These are phyloP conservation scores for Choloepus hoffmanni DNA, from an alignment of 2,113 vertebrate species.

Conservation along the genomic window DNA sequence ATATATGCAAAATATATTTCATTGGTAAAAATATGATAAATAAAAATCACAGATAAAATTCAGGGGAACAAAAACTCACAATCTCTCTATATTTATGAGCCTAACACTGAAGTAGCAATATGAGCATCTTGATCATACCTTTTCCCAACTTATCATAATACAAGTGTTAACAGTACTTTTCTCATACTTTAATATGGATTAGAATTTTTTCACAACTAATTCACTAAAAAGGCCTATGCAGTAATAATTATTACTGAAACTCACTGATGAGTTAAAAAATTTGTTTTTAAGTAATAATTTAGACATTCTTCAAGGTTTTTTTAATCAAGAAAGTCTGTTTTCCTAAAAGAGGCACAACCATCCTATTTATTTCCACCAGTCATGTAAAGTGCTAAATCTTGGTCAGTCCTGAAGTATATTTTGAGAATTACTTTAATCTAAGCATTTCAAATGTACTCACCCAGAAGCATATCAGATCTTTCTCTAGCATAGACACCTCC, in stretches of 20 bases:
- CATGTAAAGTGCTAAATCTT: not conserved
- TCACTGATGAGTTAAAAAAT: not conserved
- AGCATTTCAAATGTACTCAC: slow-evolving; percentile 81
- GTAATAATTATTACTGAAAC: slow-evolving; percentile 21
- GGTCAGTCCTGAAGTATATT: not conserved
- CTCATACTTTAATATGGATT: not conserved
- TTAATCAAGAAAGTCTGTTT: not conserved
- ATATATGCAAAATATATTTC: not conserved
- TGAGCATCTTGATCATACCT: not conserved
- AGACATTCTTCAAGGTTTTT: not conserved
- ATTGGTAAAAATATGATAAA: slow-evolving; percentile 25
- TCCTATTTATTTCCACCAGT: not conserved
- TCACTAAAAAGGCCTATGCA: not conserved
- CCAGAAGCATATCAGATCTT: slow-evolving; percentile 88
- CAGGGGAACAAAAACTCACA: not conserved
- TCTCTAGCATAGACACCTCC: slow-evolving; percentile 87
- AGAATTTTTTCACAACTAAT: slow-evolving; percentile 1
- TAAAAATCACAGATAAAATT: slow-evolving; percentile 21
- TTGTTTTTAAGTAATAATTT: slow-evolving; percentile 33
- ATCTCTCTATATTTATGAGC: not conserved
- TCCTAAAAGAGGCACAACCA: not conserved
- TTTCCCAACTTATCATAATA: not conserved
- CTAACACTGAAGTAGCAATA: not conserved
- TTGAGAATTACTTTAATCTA: slow-evolving; percentile 21
- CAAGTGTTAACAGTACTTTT: not conserved